These are phyloP conservation scores for Gambusia holbrooki DNA, from an alignment of 2,113 vertebrate species.

Conservation along the genomic window DNA sequence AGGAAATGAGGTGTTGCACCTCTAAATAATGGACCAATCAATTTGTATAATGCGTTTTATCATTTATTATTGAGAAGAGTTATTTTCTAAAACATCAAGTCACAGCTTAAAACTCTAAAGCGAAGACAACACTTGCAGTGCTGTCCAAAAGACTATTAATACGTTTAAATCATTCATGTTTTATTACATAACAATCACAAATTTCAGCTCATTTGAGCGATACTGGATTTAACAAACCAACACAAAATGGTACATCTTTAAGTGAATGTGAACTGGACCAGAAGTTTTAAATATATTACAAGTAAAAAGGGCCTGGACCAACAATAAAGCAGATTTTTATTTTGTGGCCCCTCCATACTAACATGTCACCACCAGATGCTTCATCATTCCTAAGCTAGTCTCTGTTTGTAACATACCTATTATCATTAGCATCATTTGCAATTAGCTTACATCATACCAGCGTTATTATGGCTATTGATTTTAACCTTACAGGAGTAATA, in stretches of 20 bases:
- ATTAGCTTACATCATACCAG: too few species aligned
- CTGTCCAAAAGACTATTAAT: not conserved
- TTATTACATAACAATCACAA: not conserved
- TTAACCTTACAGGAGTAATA: too few species aligned
- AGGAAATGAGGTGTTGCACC: constrained; percentile 49
- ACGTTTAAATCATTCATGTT: not conserved
- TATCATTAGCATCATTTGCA: too few species aligned
- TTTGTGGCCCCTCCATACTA: too few species aligned
- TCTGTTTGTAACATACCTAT: too few species aligned
- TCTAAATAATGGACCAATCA: constrained; percentile 47
- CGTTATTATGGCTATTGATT: too few species aligned
- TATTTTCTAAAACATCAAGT: constrained; percentile 12
- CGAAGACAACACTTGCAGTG: not conserved
- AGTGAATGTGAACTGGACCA: too few species aligned
- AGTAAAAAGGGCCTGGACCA: too few species aligned
- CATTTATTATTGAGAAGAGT: constrained; percentile 34
- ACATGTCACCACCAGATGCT: too few species aligned
- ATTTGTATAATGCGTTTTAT: constrained; percentile 38
- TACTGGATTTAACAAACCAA: not conserved
- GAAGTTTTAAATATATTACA: too few species aligned
- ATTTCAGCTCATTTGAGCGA: not conserved
- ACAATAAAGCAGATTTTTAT: too few species aligned
- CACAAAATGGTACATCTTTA: not conserved
- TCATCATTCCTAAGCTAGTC: too few species aligned
- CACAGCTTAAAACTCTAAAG: not conserved